phyloP scores from a whole-genome alignment of 2,797 vertebrate genomes.

The Hypotaenidia okinawae region DNA sequence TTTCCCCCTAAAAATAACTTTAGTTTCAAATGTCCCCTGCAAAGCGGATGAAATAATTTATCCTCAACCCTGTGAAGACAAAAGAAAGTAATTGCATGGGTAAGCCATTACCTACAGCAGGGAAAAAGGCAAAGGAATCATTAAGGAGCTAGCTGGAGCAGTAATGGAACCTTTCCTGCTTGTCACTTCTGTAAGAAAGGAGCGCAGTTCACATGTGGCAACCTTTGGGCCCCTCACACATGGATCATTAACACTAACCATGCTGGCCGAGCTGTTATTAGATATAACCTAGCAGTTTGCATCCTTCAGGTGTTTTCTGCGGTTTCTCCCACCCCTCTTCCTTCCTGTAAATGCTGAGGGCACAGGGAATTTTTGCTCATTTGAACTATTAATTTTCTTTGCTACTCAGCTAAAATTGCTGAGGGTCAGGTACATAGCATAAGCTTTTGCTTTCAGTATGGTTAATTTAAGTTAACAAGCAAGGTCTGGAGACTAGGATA shows the following conservation, averaged over 20 bases:
- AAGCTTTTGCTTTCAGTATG: slow-evolving; percentile 6
- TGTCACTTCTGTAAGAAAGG: slow-evolving; percentile 13
- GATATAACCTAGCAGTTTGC: background rate
- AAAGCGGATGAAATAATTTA: slow-evolving; percentile 78
- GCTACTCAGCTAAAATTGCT: slow-evolving; percentile 30
- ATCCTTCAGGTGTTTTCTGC: background rate
- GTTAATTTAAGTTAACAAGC: background rate
- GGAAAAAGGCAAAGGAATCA: slow-evolving; percentile 6
- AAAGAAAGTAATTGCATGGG: slow-evolving; percentile 76
- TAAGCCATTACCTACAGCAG: slow-evolving; percentile 72
- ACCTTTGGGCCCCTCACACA: background rate
- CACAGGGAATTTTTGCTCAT: background rate
- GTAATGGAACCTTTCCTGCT: slow-evolving; percentile 41
- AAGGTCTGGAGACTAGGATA: background rate
- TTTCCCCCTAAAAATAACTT: slow-evolving; percentile 79
- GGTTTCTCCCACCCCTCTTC: background rate
- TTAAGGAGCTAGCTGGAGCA: background rate
- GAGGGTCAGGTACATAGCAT: background rate
- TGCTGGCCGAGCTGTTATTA: background rate
- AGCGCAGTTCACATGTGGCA: background rate
- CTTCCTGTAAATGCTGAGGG: slow-evolving; percentile 7
- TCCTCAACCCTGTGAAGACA: slow-evolving; percentile 74
- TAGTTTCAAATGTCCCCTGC: slow-evolving; percentile 73
- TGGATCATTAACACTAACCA: background rate
- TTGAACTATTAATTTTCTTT: slow-evolving; percentile 58